Base-by-base conservation (phyloP, 2,797 vertebrate species). In the Crocidura indochinensis region DNA sequence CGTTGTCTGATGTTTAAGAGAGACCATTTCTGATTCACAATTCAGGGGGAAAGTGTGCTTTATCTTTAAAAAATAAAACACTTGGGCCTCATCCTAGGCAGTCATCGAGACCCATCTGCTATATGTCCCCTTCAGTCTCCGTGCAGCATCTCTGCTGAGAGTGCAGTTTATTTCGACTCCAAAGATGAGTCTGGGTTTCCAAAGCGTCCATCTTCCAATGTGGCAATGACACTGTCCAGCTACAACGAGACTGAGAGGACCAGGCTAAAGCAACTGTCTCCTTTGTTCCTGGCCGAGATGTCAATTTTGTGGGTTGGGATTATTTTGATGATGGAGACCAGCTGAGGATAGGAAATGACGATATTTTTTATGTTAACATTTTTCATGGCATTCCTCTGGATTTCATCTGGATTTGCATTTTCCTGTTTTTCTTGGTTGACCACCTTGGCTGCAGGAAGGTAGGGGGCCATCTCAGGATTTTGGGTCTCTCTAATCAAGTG, bases 401-500 rank as follows among this genome's bases (percentile, higher is more conserved):
- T 38, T 99, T 99, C 98, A 99, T 99, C 98, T 99, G 99, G 99
- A 99, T 99, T 91, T 99, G 99, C 38, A 99, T 99, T 97, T 99
- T 99, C 98, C 97, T 99, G 95, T 99, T 99, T 86, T 99, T 99
- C 5, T 98, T 99, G 99, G 90, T 98, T 99, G 98, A 99, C 99
- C 97, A 99, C 99, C 94, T 99, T 99, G 68, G 99, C 99, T 56
- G 99, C 99, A 1, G 99, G 99, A 76, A 98, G 99, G 93, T 99
- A 99, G 0, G 99, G 99, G 75, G 99, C 99, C 97, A 99, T 99
- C 97, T 99, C 99, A 92, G 99, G 99, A 56, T 99, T 99, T 91
- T 99, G 99, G 75, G 98, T 99, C 67, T 99, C 99, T 44, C 98
- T 99, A 92, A 99, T 99, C 97, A 99, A 99, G 96, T 99, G 99